Percentiles rank a stretch among this genome's conserved stretches.
phyloP scores from a whole-genome alignment of 1,140 invertebrate genomes.

The Drosophila albomicans region DNA sequence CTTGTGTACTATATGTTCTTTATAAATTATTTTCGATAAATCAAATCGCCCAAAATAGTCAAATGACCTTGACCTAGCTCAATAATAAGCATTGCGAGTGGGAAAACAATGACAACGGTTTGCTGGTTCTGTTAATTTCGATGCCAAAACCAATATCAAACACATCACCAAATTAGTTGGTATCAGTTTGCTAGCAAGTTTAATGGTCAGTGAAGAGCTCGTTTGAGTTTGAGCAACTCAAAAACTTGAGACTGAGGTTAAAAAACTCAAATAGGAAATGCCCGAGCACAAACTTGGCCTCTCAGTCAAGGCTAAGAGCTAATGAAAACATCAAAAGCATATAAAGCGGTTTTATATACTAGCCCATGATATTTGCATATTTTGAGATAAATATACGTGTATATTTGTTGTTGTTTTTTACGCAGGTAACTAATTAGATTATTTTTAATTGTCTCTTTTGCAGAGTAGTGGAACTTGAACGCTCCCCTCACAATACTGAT shows the following conservation, averaged over 20 bases:
- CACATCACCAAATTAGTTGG: conserved; percentile 13
- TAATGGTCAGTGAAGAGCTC: conserved; percentile 22
- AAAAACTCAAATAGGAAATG: conserved; percentile 53
- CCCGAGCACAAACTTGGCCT: conserved; percentile 19
- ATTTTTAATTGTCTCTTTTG: conserved; percentile 23
- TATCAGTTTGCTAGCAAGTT: conserved; percentile 8
- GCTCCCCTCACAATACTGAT: conserved; percentile 18
- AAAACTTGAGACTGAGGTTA: conserved; percentile 26
- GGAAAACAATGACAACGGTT: conserved; percentile 13
- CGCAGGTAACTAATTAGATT: conserved; percentile 11
- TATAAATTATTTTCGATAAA: not conserved
- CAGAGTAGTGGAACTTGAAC: conserved; percentile 24
- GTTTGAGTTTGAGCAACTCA: conserved; percentile 25
- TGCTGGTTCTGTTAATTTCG: not conserved
- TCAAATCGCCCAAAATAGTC: not conserved
- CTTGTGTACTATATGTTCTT: no score
- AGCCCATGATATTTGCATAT: conserved; percentile 21
- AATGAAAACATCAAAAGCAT: conserved; percentile 2
- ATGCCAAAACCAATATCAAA: conserved; percentile 8
- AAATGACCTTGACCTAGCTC: conserved; percentile 35
- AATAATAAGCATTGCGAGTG: not conserved
- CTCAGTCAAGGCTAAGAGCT: conserved; percentile 21
- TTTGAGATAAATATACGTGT: not conserved
- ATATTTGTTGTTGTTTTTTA: conserved; percentile 1
- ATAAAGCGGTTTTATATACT: not conserved